Evolutionary conservation across 1,140 invertebrate species (phyloP).

Genomic region (Drosophila truncata): DNA sequence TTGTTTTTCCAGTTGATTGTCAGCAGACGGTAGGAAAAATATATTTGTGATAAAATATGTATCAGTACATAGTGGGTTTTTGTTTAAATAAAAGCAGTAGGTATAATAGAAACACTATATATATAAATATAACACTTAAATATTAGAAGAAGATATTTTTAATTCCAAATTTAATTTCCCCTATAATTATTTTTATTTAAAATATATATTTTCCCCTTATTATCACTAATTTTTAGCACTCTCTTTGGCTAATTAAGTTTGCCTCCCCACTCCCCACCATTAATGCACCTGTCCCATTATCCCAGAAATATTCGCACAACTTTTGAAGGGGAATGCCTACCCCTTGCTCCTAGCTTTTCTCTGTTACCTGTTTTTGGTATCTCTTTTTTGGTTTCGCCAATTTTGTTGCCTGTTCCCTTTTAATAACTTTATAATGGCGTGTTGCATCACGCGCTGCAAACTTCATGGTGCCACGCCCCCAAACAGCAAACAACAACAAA

Average conservation of each 20-base stretch:
- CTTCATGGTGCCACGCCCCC: conserved; percentile 70
- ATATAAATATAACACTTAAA: too few relatives aligned
- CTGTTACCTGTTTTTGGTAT: conserved; percentile 42
- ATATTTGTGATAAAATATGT: conserved; percentile 17
- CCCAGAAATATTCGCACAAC: conserved; percentile 16
- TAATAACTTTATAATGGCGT: conserved; percentile 84
- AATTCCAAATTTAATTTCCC: neutral
- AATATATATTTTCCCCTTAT: neutral
- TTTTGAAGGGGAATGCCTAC: neutral
- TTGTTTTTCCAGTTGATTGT: conserved; percentile 49
- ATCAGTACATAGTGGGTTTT: neutral
- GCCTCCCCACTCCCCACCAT: too few relatives aligned
- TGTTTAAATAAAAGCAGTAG: neutral
- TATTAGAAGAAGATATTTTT: too few relatives aligned
- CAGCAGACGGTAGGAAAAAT: conserved; percentile 57
- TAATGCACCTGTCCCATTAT: conserved; percentile 23
- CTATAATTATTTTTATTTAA: conserved; percentile 5
- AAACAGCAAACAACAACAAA: conserved; percentile 14
- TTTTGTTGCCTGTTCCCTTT: conserved; percentile 60
- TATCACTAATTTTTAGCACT: neutral
- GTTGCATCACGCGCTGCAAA: conserved; percentile 74
- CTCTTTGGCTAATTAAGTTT: conserved; percentile 31
- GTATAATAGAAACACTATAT: neutral
- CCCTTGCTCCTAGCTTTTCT: conserved; percentile 1
- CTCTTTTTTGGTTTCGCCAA: conserved; percentile 12